phyloP scores from a whole-genome alignment of 2,888 invertebrate species.

The Drosophila kokeensis region DNA sequence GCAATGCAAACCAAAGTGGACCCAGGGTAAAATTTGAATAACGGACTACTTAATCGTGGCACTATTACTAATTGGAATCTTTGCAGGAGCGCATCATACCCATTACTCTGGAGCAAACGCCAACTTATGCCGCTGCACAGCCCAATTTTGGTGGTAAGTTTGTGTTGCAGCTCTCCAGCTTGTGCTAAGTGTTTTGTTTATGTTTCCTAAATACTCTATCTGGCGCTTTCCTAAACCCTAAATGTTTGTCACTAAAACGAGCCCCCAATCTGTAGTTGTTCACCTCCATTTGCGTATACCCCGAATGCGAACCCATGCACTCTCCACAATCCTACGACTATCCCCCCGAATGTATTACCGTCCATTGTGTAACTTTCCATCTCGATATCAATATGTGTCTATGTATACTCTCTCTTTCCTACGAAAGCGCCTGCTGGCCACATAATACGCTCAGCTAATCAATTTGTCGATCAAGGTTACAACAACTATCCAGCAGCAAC shows the following conservation, averaged over 20 bases:
- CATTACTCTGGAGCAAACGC: constrained; percentile 84
- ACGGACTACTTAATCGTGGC: neutral
- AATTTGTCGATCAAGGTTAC: constrained; percentile 85
- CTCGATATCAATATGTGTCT: constrained; percentile 71
- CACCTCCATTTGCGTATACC: constrained; percentile 12
- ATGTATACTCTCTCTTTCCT: constrained; percentile 80
- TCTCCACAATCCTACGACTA: constrained; percentile 34
- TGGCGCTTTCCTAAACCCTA: constrained; percentile 69
- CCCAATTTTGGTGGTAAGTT: constrained; percentile 83
- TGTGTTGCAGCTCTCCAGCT: neutral
- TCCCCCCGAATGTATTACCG: constrained; percentile 39
- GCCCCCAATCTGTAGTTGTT: constrained; percentile 21
- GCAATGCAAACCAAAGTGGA: constrained; percentile 65
- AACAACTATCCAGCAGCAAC: constrained; percentile 78
- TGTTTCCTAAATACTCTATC: constrained; percentile 23
- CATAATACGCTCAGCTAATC: constrained; percentile 85
- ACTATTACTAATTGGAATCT: neutral
- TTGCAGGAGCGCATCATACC: constrained; percentile 84
- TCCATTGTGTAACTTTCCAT: constrained; percentile 71
- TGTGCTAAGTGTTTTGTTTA: constrained; percentile 10
- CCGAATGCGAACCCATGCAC: constrained; percentile 50
- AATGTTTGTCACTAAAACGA: constrained; percentile 71
- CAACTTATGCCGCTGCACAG: constrained; percentile 82
- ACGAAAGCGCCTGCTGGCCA: constrained; percentile 82
- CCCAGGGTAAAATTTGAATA: constrained; percentile 67